Base-by-base conservation (phyloP, 2,888 invertebrate genomes). In the Furcula furcula region DNA sequence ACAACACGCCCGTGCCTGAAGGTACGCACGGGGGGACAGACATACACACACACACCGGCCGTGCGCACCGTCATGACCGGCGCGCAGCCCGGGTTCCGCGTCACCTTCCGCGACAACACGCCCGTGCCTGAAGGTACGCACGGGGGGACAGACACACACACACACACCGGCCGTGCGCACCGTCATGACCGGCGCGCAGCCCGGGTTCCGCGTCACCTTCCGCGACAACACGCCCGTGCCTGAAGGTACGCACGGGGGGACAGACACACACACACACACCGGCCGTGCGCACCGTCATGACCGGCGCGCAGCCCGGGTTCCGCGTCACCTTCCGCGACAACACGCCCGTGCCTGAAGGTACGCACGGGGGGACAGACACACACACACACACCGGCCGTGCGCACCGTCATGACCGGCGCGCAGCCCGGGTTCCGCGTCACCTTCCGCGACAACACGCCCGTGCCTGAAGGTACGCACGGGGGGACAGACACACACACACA, bases 271-370 rank as follows among this genome's bases (percentile, higher is more conserved):
- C 19, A 6, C 19, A 6, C 19, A 2, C 19, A 2, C 19, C n/a
- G n/a, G n/a, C n/a, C 68, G 91, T 94, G 25, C 90, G 92, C 29
- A 86, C 80, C 20, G 82, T 85, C 32, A 29, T 59, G 29, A n/a
- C 32, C 60, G 11, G 49, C 45, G 41, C 31, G 75, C 20, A 56
- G 60, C 31, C 73, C 31, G 74, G 73, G 46, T 93, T 93, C 68
- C 85, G 91, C 43, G 90, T 95, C 57, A 94, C 95, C 61, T 94
- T 94, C 71, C 64, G 75, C 26, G 92, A 94, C 63, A 93, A 93
- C 26, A 91, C 92, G 52, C 95, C 95, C 0, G 76, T 95, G 36
- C 93, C 94, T 3, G 43, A 63, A 44, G 69, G 55, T 53, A 33
- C 1, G n/a, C n/a, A 4, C 12, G 13, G n/a, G n/a, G 2, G 6